phyloP scores from a whole-genome alignment of 2,113 vertebrate genomes.

The Nesogale talazaci region DNA sequence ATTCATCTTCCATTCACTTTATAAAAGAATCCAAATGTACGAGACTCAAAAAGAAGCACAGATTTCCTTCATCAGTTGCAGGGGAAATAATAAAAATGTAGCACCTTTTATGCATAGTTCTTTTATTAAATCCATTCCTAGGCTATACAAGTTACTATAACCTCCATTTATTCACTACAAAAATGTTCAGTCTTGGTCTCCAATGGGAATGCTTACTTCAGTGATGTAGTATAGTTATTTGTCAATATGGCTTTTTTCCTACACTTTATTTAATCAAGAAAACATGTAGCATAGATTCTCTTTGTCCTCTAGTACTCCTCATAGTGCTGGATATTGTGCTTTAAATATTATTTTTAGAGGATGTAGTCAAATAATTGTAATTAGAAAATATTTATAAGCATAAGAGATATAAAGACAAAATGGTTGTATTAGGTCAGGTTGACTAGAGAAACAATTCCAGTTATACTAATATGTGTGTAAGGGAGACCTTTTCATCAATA shows the following conservation, averaged over 20 bases:
- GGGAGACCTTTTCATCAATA: no score
- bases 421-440: no score
- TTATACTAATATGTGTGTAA: no score
- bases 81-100: constrained; percentile 1
- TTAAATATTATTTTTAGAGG: neutral
- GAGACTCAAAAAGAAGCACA: constrained; percentile 8
- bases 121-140: neutral
- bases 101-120: neutral
- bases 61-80: neutral
- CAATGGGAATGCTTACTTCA: neutral
- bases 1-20: constrained; percentile 13
- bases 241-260: neutral
- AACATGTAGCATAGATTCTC: neutral
- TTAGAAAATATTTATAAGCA: neutral
- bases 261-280: neutral
- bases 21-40: neutral
- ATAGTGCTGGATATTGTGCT: neutral
- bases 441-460: no score
- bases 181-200: neutral
- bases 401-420: no score
- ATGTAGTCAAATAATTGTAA: neutral
- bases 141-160: neutral
- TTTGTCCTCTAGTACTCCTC: neutral
- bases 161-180: neutral
- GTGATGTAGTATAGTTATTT: neutral